Percentiles rank a stretch among this genome's conserved stretches.
Evolutionary conservation across 2,113 vertebrate genomes (phyloP).

Genomic region (Lycaon pictus): DNA sequence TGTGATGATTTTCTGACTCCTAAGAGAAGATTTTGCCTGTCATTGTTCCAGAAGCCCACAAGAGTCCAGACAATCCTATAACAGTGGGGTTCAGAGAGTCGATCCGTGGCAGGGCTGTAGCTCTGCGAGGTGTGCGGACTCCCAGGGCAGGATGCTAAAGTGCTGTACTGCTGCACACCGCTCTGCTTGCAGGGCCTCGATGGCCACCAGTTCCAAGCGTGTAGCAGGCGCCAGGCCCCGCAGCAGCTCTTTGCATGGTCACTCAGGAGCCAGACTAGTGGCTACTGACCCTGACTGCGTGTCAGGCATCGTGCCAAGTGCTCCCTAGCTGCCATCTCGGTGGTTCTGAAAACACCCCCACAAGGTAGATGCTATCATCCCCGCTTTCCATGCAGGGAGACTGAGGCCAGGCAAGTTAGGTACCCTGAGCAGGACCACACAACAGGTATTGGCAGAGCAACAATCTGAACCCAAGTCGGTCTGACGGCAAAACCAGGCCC

Average conservation of each 20-base stretch:
- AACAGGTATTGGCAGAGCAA: no score
- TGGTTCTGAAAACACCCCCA: background rate
- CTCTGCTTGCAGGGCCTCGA: background rate
- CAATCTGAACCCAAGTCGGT: background rate
- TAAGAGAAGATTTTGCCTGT: background rate
- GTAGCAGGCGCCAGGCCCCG: background rate
- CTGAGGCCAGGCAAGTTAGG: background rate
- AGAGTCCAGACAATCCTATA: background rate
- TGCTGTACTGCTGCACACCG: fast-evolving
- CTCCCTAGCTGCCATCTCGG: background rate
- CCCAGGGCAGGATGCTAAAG: background rate
- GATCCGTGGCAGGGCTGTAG: background rate
- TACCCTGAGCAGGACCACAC: no score
- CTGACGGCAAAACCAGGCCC: background rate
- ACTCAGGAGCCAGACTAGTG: background rate
- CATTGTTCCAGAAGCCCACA: background rate
- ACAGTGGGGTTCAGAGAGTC: background rate
- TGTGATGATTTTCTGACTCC: background rate
- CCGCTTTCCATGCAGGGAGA: background rate
- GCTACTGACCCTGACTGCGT: background rate
- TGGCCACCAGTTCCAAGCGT: background rate
- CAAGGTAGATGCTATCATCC: no score
- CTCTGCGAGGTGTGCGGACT: background rate
- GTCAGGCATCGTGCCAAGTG: background rate
- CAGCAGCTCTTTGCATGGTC: fast-evolving